Evolutionary conservation across 1,140 invertebrate genomes (phyloP).

Genomic region (Ruditapes philippinarum): DNA sequence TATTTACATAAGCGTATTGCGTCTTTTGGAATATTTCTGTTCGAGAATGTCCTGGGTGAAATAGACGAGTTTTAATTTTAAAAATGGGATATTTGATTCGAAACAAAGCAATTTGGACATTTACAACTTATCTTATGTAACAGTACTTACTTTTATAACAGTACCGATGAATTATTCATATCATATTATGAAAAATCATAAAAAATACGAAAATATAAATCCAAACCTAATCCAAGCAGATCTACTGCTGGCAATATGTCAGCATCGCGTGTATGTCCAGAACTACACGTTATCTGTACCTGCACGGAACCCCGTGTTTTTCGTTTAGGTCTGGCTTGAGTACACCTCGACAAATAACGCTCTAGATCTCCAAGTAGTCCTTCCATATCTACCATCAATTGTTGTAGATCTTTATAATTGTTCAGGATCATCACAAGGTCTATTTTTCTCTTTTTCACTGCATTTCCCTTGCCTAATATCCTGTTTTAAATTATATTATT

Average conservation of each 20-base stretch:
- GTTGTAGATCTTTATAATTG: not conserved
- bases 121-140: too few relatives aligned
- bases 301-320: not conserved
- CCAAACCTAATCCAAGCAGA: not conserved
- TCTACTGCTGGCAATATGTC: not conserved
- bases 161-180: too few relatives aligned
- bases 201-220: too few relatives aligned
- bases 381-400: not conserved
- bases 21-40: too few relatives aligned
- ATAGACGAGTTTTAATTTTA: too few relatives aligned
- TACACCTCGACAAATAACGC: not conserved
- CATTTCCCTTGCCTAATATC: constrained; percentile 48
- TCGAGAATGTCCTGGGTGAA: too few relatives aligned
- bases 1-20: too few relatives aligned
- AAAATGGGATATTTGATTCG: too few relatives aligned
- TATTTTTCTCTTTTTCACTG: constrained; percentile 28
- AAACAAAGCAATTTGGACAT: too few relatives aligned
- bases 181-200: too few relatives aligned
- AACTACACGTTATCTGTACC: not conserved
- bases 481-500: too few relatives aligned
- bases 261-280: not conserved
- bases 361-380: not conserved
- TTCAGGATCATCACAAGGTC: constrained; percentile 28
- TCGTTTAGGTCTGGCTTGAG: not conserved
- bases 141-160: too few relatives aligned